Base-by-base conservation (phyloP, 2,113 vertebrate genomes). In the Poecile atricapillus region DNA sequence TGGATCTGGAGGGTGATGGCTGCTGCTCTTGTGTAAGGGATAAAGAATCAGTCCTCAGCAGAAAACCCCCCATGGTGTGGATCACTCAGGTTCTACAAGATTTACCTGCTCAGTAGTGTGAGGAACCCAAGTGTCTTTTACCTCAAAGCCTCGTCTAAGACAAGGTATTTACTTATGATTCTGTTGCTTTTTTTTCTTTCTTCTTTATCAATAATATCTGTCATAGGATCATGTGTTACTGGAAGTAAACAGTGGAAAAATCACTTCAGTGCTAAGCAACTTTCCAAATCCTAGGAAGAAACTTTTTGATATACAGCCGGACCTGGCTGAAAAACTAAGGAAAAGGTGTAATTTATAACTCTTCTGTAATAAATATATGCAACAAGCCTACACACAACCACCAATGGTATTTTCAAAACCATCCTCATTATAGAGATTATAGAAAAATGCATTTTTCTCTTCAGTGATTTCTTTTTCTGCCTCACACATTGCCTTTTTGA, bases 401-500 rank as follows among this genome's bases (percentile, higher is more conserved):
- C 4, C 15, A 27, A 37, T 6, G n/a, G 15, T 65, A 64, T 89
- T 92, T 53, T 56, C 59, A 93, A 89, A 93, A 77, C 46, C 44
- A 70, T 43, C 4, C 23, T 94, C 81, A 93, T 92, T 89, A 87
- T 1, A 63, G 50, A 93, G 58, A 92, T 87, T 90, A 84, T 2
- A 84, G 39, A 69, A 82, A 93, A 94, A 87, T 43, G 37, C 23
- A 59, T 24, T 21, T 80, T 52, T 69, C 78, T 63, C 31, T 69
- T 87, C 35, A 81, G 31, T 19, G 4, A n/a, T 30, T 83, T 30
- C 3, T 60, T 75, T 77, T 87, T 7, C 52, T 94, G 64, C 81
- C 83, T 89, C 70, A 95, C 74, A 95, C 35, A 27, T 64, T 87
- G 85, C 43, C 30, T 79, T 94, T 93, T 95, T 86, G 88, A 96